Conservation (phyloP, 2,888 invertebrate species). For the Watsonalla binaria region DNA sequence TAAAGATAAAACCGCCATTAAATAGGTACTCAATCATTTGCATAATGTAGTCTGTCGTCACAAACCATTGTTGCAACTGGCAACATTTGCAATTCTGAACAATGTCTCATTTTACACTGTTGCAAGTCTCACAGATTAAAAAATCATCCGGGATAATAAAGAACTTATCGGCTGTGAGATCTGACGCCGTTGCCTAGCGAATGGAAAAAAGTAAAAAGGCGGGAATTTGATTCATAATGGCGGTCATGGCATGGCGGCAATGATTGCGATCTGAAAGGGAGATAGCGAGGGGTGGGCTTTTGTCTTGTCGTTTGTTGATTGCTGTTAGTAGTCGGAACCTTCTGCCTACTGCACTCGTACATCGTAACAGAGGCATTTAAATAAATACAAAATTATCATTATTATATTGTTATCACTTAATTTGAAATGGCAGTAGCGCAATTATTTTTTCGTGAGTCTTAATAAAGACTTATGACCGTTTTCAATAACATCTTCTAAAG, state of each 20-base stretch:
- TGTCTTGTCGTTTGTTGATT: slow-evolving; percentile 61
- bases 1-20: neutral
- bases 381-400: too few species aligned
- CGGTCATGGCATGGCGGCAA: slow-evolving; percentile 65
- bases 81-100: slow-evolving; percentile 25
- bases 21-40: neutral
- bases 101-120: slow-evolving; percentile 57
- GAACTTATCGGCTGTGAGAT: slow-evolving; percentile 73
- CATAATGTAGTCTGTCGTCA: slow-evolving; percentile 15
- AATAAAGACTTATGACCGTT: too few species aligned
- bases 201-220: slow-evolving; percentile 66
- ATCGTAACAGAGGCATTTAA: neutral
- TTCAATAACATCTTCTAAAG: too few species aligned
- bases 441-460: too few species aligned
- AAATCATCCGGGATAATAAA: slow-evolving; percentile 76
- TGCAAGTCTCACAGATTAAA: slow-evolving; percentile 63
- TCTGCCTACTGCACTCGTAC: slow-evolving; percentile 3
- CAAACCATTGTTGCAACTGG: slow-evolving; percentile 26
- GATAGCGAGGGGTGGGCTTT: slow-evolving; percentile 67
- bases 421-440: too few species aligned
- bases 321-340: slow-evolving; percentile 14
- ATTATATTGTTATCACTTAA: too few species aligned
- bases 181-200: slow-evolving; percentile 66
- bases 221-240: slow-evolving; percentile 75
- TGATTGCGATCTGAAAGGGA: slow-evolving; percentile 71